Conservation (phyloP, 2,888 invertebrate genomes). For the Machimus atricapillus region DNA sequence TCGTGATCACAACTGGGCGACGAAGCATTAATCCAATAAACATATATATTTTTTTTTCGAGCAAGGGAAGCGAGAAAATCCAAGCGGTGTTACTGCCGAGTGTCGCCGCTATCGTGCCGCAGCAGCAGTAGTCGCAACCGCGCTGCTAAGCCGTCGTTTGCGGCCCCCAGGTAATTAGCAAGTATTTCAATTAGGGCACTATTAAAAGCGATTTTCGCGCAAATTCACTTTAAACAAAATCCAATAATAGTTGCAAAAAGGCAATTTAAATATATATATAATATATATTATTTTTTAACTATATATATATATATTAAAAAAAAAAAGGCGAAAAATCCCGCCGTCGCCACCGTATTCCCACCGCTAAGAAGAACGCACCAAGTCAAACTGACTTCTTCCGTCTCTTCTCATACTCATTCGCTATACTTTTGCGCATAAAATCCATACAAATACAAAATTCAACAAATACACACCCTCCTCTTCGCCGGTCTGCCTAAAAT, state of each 20-base stretch:
- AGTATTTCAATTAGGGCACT: background rate
- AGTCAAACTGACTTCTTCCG: slow-evolving; percentile 45
- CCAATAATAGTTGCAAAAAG: slow-evolving; percentile 4
- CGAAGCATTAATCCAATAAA: background rate
- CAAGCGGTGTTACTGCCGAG: background rate
- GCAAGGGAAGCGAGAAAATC: background rate
- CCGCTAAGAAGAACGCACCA: slow-evolving; percentile 46
- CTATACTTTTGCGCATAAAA: slow-evolving; percentile 35
- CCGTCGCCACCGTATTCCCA: slow-evolving; percentile 30
- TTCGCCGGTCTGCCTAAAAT: too few relatives aligned
- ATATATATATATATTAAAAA: too few relatives aligned
- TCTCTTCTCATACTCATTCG: slow-evolving; percentile 36
- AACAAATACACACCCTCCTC: background rate
- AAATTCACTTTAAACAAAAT: slow-evolving; percentile 15
- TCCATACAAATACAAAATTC: slow-evolving; percentile 4
- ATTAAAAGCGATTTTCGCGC: background rate
- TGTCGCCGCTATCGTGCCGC: background rate
- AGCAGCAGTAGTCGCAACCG: background rate
- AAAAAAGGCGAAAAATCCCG: slow-evolving; percentile 8
- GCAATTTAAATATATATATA: background rate
- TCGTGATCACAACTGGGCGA: background rate
- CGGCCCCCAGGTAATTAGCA: background rate
- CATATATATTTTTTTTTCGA: background rate
- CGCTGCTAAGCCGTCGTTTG: background rate
- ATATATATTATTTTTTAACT: too few relatives aligned